phyloP scores from a whole-genome alignment of 2,113 vertebrate genomes.

The Lepisosteus oculatus region DNA sequence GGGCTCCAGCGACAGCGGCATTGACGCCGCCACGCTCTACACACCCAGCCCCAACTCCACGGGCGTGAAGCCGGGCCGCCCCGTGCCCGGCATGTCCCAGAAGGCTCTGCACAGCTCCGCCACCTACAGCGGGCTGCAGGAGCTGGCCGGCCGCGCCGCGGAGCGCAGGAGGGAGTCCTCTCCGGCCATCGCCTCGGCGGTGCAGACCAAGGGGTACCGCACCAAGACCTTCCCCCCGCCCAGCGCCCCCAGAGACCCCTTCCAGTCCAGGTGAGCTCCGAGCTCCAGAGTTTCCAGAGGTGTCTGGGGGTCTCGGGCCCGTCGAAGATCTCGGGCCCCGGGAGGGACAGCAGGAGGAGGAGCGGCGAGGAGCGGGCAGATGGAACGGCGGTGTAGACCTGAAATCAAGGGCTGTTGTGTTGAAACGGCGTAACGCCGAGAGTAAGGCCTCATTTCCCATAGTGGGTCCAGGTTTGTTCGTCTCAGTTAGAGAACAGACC shows the following conservation, averaged over 20 bases:
- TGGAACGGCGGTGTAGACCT: not conserved
- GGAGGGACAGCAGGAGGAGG: too few relatives aligned
- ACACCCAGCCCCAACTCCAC: constrained; percentile 53
- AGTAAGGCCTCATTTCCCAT: too few relatives aligned
- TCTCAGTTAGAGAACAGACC: too few relatives aligned
- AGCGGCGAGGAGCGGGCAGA: not conserved
- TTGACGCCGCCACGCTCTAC: constrained; percentile 76
- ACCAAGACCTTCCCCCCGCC: constrained; percentile 72
- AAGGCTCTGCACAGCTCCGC: constrained; percentile 61
- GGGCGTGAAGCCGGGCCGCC: constrained; percentile 48
- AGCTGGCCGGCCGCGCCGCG: constrained; percentile 38
- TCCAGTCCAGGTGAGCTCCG: constrained; percentile 58
- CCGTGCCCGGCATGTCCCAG: constrained; percentile 38
- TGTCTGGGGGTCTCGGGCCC: too few relatives aligned
- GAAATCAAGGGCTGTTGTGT: not conserved
- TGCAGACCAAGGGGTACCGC: constrained; percentile 72
- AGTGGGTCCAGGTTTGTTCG: too few relatives aligned
- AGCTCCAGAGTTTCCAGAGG: too few relatives aligned
- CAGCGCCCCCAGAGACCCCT: constrained; percentile 57
- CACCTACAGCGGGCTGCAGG: constrained; percentile 57
- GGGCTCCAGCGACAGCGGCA: constrained; percentile 85
- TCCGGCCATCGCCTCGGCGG: constrained; percentile 38
- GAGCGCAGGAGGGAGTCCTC: constrained; percentile 73
- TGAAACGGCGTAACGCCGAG: too few relatives aligned
- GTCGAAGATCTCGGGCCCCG: too few relatives aligned